Evolutionary conservation across 2,888 invertebrate genomes (phyloP).

Genomic region (Sminthurinus aureus): DNA sequence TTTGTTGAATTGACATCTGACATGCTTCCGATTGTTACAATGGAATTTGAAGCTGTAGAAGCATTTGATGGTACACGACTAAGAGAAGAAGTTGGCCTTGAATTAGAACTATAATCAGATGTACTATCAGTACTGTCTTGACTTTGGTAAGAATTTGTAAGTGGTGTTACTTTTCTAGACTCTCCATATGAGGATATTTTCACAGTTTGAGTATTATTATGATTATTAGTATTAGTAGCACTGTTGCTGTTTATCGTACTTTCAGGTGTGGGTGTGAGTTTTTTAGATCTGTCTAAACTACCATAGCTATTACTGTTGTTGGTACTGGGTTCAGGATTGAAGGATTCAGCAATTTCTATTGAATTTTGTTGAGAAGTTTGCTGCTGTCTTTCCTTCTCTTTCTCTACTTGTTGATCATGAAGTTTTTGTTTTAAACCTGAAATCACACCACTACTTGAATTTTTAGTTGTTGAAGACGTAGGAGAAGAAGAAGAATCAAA

Average conservation of each 20-base stretch:
- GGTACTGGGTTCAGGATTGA: neutral
- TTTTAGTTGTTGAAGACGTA: too few relatives aligned
- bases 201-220: neutral
- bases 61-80: constrained; percentile 29
- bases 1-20: constrained; percentile 25
- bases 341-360: neutral
- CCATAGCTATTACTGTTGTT: neutral
- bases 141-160: constrained; percentile 11
- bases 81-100: constrained; percentile 29
- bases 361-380: neutral
- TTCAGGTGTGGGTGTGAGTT: neutral
- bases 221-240: neutral
- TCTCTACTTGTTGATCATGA: constrained; percentile 44
- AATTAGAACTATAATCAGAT: constrained; percentile 34
- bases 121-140: constrained; percentile 26
- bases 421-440: constrained; percentile 55
- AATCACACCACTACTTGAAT: constrained; percentile 43
- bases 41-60: constrained; percentile 15
- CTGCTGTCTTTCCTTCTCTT: constrained; percentile 34
- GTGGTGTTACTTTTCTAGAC: neutral
- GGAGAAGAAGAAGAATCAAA: neutral
- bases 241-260: neutral
- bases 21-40: constrained; percentile 26
- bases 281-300: constrained; percentile 8
- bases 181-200: constrained; percentile 22